phyloP scores from a whole-genome alignment of 2,888 invertebrate species.

The Rotaria sp. region DNA sequence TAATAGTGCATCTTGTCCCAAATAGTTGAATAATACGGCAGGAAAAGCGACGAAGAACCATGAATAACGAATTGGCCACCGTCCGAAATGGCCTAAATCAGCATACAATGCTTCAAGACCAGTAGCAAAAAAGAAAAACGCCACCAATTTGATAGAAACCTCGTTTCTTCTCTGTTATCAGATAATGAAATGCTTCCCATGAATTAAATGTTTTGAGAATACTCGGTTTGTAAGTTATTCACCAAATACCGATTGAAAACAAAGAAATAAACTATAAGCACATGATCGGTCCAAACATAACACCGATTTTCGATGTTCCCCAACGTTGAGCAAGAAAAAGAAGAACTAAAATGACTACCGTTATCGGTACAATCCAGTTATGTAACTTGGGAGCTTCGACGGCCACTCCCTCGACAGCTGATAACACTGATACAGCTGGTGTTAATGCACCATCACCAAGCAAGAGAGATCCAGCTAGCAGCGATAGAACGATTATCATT shows the following conservation, averaged over 20 bases:
- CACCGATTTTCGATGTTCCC: neutral
- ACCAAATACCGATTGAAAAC: neutral
- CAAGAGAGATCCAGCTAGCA: neutral
- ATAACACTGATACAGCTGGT: neutral
- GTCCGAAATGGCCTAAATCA: slow-evolving; percentile 13
- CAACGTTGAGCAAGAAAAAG: neutral
- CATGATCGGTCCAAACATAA: neutral
- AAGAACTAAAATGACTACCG: neutral
- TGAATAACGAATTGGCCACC: neutral
- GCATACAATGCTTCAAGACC: neutral
- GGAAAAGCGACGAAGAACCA: neutral
- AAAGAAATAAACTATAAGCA: neutral
- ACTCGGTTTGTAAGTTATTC: neutral
- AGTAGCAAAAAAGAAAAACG: neutral
- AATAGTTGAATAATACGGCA: neutral
- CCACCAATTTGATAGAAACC: slow-evolving; percentile 11
- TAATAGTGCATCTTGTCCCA: neutral
- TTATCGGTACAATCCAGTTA: neutral
- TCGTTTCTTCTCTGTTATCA: neutral
- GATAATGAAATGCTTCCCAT: slow-evolving; percentile 6
- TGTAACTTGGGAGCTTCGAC: neutral
- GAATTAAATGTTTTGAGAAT: neutral
- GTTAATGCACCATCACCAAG: neutral
- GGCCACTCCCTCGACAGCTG: neutral
- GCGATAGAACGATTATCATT: neutral